Base-by-base conservation (phyloP, 2,888 invertebrate genomes). In the Polyommatus icarus region DNA sequence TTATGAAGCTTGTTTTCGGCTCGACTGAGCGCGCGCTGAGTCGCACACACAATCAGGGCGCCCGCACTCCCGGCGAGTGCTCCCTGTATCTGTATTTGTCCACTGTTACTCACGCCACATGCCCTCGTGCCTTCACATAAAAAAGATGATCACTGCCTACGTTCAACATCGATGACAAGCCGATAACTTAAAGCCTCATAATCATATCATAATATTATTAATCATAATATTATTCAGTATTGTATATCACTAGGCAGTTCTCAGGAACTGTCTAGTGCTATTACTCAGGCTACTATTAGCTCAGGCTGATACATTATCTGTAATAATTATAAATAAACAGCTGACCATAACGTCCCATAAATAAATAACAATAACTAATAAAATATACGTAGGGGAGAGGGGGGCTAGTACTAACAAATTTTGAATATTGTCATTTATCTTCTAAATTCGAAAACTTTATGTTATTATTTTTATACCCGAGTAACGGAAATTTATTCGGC, bases 1-100 rank as follows among this genome's bases (percentile, higher is more conserved):
- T 67, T 67, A 67, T 15, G 67, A 32, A 32, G 67, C 67, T 29
- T 29, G 67, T 67, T 67, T 67, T 67, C 67, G 29, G 67, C 29
- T 67, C 18, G 32, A 18, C 15, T 67, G 67, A 67, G 67, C 67
- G 67, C 67, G 29, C 67, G 67, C 67, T 18, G 67, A 29, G 29
- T 67, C 67, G 67, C 29, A 29, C 67, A 1, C 29, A 67, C 67
- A 24, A 61, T 61, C 61, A 24, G 12, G 20, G 12, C 61, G 24
- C 61, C 24, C 61, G 6, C 29, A 32, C 67, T 29, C 15, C 67
- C 15, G 29, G 24, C 67, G 15, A 15, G 2, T 24, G 24, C 10
- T 4, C 10, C 10, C 15, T 32, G 67, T 61, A 59, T 59, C 8
- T 20, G 32, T 15, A 29, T 12, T 12, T 61, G 29, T 29, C 29